Evolutionary conservation across 2,113 vertebrate species (phyloP).

Genomic region (Castor canadensis): DNA sequence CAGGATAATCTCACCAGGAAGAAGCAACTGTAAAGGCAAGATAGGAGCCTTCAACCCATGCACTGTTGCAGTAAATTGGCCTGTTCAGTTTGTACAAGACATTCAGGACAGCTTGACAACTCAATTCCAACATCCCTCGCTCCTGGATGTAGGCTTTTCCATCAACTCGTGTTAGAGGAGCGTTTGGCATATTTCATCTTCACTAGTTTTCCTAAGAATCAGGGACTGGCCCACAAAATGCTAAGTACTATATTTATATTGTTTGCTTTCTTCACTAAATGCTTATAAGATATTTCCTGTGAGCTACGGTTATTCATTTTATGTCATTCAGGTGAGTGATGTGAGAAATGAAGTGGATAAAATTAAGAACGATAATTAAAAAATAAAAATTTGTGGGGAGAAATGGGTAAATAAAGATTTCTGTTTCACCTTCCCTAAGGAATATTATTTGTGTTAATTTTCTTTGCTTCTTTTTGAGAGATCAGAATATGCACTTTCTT

Average conservation of each 20-base stretch:
- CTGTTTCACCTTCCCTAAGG: neutral
- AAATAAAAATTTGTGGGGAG: neutral
- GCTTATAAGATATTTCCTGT: neutral
- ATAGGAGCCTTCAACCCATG: constrained; percentile 50
- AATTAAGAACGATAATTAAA: neutral
- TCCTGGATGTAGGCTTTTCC: constrained; percentile 49
- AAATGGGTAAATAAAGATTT: neutral
- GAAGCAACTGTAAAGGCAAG: constrained; percentile 42
- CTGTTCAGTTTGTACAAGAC: constrained; percentile 72
- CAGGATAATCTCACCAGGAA: constrained; percentile 27
- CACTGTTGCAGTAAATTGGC: constrained; percentile 73
- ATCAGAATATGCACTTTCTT: neutral
- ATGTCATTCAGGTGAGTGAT: neutral
- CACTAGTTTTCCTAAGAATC: neutral
- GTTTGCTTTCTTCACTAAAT: neutral
- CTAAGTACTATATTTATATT: neutral
- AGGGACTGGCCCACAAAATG: neutral
- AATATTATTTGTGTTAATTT: neutral
- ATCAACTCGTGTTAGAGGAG: neutral
- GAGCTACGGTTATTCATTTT: neutral
- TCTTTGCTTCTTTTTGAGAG: constrained; percentile 3
- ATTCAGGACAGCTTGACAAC: constrained; percentile 73
- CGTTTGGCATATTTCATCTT: neutral
- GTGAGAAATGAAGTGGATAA: neutral
- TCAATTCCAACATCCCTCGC: constrained; percentile 61